A percentile compares a stretch with the other conserved stretches of the same genome.
Conservation (phyloP, 2,888 invertebrate species). For the Diaperis boleti region DNA sequence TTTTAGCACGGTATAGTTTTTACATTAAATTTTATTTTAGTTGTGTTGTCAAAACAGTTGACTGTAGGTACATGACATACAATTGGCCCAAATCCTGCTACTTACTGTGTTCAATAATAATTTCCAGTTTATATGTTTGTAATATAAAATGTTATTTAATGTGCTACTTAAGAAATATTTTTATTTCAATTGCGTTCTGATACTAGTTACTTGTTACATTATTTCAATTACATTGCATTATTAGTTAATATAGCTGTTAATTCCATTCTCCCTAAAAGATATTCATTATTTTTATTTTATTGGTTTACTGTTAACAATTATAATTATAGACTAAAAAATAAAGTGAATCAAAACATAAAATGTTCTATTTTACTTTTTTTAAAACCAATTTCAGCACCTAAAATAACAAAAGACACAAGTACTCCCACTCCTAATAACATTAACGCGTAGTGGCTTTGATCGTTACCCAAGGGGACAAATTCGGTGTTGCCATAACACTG, state of each 20-base stretch:
- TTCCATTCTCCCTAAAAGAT: slow-evolving; percentile 48
- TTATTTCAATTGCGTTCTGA: slow-evolving; percentile 52
- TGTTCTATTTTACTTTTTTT: neutral
- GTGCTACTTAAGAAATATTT: slow-evolving; percentile 58
- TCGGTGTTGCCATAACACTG: slow-evolving; percentile 41
- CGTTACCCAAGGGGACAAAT: slow-evolving; percentile 42
- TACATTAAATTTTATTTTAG: slow-evolving; percentile 21
- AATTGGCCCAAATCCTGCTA: slow-evolving; percentile 29
- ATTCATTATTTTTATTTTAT: slow-evolving; percentile 54
- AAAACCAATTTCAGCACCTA: slow-evolving; percentile 19
- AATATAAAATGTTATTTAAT: slow-evolving; percentile 52
- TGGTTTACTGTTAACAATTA: slow-evolving; percentile 58
- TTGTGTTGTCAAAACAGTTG: slow-evolving; percentile 16
- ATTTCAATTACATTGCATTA: slow-evolving; percentile 54
- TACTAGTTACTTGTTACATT: slow-evolving; percentile 50
- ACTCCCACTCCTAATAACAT: slow-evolving; percentile 40
- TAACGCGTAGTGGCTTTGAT: slow-evolving; percentile 43
- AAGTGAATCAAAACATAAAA: slow-evolving; percentile 25
- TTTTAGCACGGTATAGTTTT: slow-evolving; percentile 36
- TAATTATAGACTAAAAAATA: slow-evolving; percentile 56
- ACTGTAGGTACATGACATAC: slow-evolving; percentile 38
- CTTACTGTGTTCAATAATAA: slow-evolving; percentile 41
- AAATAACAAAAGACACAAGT: slow-evolving; percentile 16
- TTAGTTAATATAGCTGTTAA: slow-evolving; percentile 56
- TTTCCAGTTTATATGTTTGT: slow-evolving; percentile 35